These are phyloP conservation scores for Phallusia fumigata DNA, from an alignment of 23 tunicate species.

Conservation along the genomic window DNA sequence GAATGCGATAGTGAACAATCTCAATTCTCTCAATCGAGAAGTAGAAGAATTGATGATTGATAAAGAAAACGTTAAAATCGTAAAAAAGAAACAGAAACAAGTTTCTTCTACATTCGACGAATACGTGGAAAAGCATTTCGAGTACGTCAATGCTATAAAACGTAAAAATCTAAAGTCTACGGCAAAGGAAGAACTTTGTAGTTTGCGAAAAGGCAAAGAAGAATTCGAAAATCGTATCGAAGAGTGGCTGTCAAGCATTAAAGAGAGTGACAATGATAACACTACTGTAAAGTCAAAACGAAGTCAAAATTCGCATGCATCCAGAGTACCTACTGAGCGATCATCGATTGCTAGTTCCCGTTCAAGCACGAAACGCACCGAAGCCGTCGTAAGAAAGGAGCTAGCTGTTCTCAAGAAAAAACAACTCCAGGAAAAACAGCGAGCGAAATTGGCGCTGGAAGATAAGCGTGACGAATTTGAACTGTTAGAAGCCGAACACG, in stretches of 20 bases:
- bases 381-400: neutral
- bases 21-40: neutral
- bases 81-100: neutral
- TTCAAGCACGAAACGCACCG: constrained; percentile 2
- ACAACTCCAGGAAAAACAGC: neutral
- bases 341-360: constrained; percentile 2
- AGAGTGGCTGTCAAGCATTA: neutral
- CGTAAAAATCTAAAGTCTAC: neutral
- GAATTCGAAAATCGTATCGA: constrained; percentile 3
- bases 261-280: neutral
- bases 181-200: neutral
- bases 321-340: neutral
- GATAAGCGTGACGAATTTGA: constrained; percentile 1
- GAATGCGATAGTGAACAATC: too few species aligned
- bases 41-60: neutral
- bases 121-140: neutral
- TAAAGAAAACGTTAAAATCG: neutral
- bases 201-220: neutral
- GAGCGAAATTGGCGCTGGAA: neutral
- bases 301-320: neutral
- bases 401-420: neutral
- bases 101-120: neutral
- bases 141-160: neutral
- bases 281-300: neutral
- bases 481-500: neutral